phyloP scores from a whole-genome alignment of 2,888 invertebrate genomes.

The Cheilosia variabilis region DNA sequence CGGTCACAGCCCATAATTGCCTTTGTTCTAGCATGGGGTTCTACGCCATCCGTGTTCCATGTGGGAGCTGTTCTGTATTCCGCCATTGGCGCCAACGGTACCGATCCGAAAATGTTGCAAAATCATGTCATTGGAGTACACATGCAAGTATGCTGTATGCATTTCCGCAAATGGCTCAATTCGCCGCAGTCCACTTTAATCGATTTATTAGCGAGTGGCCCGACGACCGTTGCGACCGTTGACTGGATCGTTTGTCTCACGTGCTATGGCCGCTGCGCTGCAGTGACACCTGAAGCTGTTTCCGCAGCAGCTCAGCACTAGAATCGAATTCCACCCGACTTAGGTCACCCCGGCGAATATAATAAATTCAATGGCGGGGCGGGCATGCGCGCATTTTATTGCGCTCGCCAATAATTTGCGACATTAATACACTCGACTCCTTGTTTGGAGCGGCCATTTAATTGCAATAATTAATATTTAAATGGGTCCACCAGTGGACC shows the following conservation, averaged over 20 bases:
- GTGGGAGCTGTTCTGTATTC: constrained; percentile 63
- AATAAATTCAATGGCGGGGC: constrained; percentile 28
- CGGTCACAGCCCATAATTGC: constrained; percentile 63
- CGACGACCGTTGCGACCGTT: constrained; percentile 26
- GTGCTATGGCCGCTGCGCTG: neutral
- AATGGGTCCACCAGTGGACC: constrained; percentile 24
- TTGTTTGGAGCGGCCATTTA: constrained; percentile 71
- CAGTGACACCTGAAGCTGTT: constrained; percentile 47
- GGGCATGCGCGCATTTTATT: constrained; percentile 37
- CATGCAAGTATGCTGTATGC: neutral
- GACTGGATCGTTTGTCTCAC: constrained; percentile 62
- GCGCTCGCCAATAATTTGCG: constrained; percentile 65
- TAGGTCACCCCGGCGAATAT: constrained; percentile 52
- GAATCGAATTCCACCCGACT: constrained; percentile 60
- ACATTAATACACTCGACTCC: constrained; percentile 72
- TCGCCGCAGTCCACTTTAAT: constrained; percentile 50
- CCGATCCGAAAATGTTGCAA: constrained; percentile 44
- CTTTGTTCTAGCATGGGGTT: constrained; percentile 66
- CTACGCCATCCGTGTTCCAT: constrained; percentile 9
- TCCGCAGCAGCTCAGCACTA: constrained; percentile 21
- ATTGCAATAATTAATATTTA: constrained; percentile 72
- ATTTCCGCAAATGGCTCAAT: constrained; percentile 28
- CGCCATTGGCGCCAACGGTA: constrained; percentile 59
- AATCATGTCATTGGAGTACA: constrained; percentile 7
- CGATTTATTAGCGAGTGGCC: constrained; percentile 66